phyloP scores from a whole-genome alignment of 2,113 vertebrate genomes.

The Sphaerodactylus townsendi region DNA sequence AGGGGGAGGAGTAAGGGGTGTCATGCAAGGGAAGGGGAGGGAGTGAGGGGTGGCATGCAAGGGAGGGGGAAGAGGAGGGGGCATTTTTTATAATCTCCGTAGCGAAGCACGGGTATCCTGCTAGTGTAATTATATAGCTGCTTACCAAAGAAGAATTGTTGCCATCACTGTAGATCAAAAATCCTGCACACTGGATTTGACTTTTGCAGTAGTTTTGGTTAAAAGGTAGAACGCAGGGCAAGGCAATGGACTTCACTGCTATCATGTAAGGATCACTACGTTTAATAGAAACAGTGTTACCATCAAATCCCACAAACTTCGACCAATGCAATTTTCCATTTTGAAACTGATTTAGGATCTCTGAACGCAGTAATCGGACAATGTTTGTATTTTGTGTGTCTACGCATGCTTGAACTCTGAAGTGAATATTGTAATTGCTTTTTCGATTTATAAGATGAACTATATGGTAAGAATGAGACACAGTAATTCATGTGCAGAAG shows the following conservation, averaged over 20 bases:
- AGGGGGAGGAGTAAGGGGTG: too few relatives aligned
- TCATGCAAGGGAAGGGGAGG: too few relatives aligned
- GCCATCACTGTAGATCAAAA: conserved; percentile 67
- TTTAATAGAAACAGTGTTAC: conserved; percentile 7
- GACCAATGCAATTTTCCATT: background rate
- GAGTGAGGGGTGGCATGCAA: too few relatives aligned
- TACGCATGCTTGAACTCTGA: background rate
- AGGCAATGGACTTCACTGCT: conserved; percentile 70
- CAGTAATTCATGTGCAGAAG: background rate
- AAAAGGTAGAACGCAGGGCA: conserved; percentile 56
- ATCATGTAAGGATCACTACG: conserved; percentile 73
- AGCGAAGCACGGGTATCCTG: too few relatives aligned
- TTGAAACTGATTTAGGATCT: background rate
- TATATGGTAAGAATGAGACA: background rate
- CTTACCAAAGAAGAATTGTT: conserved; percentile 64
- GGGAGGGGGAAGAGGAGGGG: background rate
- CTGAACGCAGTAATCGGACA: background rate
- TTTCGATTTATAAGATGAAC: background rate
- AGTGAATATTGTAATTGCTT: background rate
- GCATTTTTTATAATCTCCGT: too few relatives aligned
- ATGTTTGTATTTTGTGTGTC: background rate
- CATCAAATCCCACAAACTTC: background rate
- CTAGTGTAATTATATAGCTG: conserved; percentile 20
- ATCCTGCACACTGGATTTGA: conserved; percentile 73
- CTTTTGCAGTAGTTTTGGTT: conserved; percentile 60